A percentile compares a stretch with the other conserved stretches of the same genome.
phyloP scores from a whole-genome alignment of 2,888 invertebrate genomes.

The Drosophila mimica region DNA sequence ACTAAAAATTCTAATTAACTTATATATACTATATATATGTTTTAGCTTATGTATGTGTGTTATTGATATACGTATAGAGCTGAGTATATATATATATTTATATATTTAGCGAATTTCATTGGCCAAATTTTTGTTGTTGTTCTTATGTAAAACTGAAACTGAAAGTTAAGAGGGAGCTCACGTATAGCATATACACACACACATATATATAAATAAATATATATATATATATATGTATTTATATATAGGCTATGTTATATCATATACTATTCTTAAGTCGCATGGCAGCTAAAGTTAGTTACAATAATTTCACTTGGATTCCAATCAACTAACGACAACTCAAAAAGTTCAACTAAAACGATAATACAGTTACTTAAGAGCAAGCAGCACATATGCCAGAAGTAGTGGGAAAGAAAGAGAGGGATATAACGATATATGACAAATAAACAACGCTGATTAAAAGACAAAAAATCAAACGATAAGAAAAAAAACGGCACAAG shows the following conservation, averaged over 20 bases:
- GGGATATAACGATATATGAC: slow-evolving; percentile 10
- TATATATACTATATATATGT: slow-evolving; percentile 6
- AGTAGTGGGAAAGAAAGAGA: slow-evolving; percentile 3
- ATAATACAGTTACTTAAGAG: slow-evolving; percentile 43
- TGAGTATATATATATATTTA: slow-evolving; percentile 14
- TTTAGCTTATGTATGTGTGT: slow-evolving; percentile 16
- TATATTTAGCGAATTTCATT: slow-evolving; percentile 54
- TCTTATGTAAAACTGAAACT: slow-evolving; percentile 21
- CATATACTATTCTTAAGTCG: slow-evolving; percentile 50
- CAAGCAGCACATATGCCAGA: neutral
- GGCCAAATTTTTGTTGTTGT: slow-evolving; percentile 53
- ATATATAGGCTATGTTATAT: slow-evolving; percentile 8
- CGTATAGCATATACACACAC: slow-evolving; percentile 21
- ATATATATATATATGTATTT: slow-evolving; percentile 6
- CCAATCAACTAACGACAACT: slow-evolving; percentile 52
- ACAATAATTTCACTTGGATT: slow-evolving; percentile 64
- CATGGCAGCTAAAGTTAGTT: slow-evolving; percentile 55
- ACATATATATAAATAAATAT: neutral
- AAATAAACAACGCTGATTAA: slow-evolving; percentile 6
- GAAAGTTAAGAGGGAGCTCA: slow-evolving; percentile 9
- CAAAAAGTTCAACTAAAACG: slow-evolving; percentile 8
- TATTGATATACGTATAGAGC: slow-evolving; percentile 30
- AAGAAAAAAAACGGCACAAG: slow-evolving; percentile 23
- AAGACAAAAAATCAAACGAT: slow-evolving; percentile 1
- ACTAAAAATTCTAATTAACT: slow-evolving; percentile 18